Evolutionary conservation across 2,888 invertebrate genomes (phyloP), one percentile per base, ranked within the genome.

Genomic region (Catonia carolina): DNA sequence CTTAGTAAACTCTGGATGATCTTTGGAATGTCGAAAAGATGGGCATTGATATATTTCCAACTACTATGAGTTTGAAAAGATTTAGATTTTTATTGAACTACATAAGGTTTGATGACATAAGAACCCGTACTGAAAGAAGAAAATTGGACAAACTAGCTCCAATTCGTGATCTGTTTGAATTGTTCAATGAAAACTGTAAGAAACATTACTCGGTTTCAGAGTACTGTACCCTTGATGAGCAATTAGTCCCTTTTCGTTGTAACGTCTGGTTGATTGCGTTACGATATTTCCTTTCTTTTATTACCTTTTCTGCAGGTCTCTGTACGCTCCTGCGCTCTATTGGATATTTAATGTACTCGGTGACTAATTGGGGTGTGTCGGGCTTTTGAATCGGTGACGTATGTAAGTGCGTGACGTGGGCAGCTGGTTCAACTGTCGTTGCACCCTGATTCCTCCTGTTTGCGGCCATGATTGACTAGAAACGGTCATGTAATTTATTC

Each of bases 91-190:
- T 52, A 15, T 27, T 52, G 23, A 52, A 20, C 12, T 52, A 52
- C 27, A 20, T 52, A 39, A 52, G 52, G 35, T 52, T 52, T 52
- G 52, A 52, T 23, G 39, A 52, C 20, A n/a, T 52, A 52, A 52
- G 23, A 10, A 36, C 18, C 17, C 37, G 37, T 51, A 6, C 2
- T 20, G 22, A 17, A 12, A 51, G 51, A 51, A 51, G 37, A n/a
- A 36, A 51, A 37, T 14, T 18, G 4, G 51, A 35, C 20, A 52
- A 39, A 14, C 22, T 52, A 23, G 8, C 39, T 31, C 23, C 52
- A 22, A 22, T 52, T 10, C 27, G 41, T 14, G 22, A 52, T 14
- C 37, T 52, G 37, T 52, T 52, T 52, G 39, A 52, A 22, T 14
- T 7, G 36, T 39, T 52, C 52, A 33, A 52, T 52, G 15, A 22